Percentiles rank a stretch among this genome's conserved stretches.
Evolutionary conservation across 2,888 invertebrate species (phyloP).

Genomic region (Abrostola tripartita): DNA sequence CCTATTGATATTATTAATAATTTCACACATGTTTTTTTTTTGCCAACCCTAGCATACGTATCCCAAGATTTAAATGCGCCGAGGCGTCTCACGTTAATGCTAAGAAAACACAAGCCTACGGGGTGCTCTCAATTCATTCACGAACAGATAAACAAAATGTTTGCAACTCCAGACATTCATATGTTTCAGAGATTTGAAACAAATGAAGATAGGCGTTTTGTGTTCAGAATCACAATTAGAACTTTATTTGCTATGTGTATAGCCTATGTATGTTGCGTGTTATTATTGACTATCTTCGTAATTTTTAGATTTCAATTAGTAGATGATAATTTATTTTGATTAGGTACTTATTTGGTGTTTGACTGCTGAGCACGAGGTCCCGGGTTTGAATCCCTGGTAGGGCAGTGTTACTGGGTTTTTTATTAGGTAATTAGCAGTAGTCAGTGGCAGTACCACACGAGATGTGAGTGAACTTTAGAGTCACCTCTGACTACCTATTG

Average conservation of each 20-base stretch:
- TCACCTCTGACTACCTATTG: no score
- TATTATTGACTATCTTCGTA: neutral
- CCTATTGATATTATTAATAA: neutral
- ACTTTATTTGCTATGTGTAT: no score
- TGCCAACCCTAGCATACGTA: slow-evolving; percentile 76
- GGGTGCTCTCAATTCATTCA: slow-evolving; percentile 85
- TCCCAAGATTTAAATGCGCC: slow-evolving; percentile 78
- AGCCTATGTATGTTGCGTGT: no score
- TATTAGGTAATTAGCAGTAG: no score
- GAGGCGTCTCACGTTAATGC: slow-evolving; percentile 80
- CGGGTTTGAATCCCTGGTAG: no score
- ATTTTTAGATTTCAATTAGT: neutral
- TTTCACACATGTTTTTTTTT: neutral
- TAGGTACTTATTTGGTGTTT: no score
- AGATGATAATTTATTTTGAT: neutral
- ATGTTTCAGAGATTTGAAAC: slow-evolving; percentile 30
- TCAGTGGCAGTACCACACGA: no score
- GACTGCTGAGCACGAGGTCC: no score
- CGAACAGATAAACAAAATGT: slow-evolving; percentile 78
- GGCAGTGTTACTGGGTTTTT: no score
- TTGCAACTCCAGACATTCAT: slow-evolving; percentile 30
- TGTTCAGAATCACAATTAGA: no score
- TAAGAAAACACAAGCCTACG: slow-evolving; percentile 83
- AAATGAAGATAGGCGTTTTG: slow-evolving; percentile 17
- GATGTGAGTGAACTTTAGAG: no score